Conservation (phyloP, 2,113 vertebrate genomes). For the Petroica traversi region DNA sequence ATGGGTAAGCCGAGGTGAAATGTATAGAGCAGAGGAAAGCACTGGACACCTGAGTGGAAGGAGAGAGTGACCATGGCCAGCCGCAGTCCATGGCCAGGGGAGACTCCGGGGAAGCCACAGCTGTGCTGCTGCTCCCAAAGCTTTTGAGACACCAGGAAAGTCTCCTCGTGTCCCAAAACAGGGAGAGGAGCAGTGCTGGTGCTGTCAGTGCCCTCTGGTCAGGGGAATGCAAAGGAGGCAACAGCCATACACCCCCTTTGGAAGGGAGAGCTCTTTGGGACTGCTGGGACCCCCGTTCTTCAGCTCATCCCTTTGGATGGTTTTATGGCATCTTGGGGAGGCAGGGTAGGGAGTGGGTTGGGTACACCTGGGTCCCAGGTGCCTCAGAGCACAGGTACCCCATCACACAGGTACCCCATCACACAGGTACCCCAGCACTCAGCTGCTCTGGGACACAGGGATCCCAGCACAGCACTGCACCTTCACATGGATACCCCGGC, state of each 20-base stretch:
- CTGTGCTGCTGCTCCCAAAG: not conserved
- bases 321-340: not conserved
- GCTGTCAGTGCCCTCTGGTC: accelerated
- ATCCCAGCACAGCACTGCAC: not conserved
- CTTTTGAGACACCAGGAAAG: accelerated
- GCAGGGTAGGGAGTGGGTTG: accelerated
- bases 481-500: not conserved
- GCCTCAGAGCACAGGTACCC: not conserved
- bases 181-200: not conserved
- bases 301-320: not conserved
- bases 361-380: not conserved
- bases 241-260: not conserved
- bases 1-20: accelerated
- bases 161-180: not conserved
- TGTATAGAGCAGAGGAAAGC: not conserved
- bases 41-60: not conserved
- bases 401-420: not conserved
- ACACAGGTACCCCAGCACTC: not conserved
- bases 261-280: not conserved
- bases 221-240: not conserved
- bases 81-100: not conserved
- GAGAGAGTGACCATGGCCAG: not conserved
- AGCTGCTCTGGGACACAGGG: too few species aligned
- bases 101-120: not conserved
- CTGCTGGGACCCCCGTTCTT: accelerated